Evolutionary conservation across 2,797 vertebrate genomes (phyloP).

Genomic region (Otolemur crassicaudatus): DNA sequence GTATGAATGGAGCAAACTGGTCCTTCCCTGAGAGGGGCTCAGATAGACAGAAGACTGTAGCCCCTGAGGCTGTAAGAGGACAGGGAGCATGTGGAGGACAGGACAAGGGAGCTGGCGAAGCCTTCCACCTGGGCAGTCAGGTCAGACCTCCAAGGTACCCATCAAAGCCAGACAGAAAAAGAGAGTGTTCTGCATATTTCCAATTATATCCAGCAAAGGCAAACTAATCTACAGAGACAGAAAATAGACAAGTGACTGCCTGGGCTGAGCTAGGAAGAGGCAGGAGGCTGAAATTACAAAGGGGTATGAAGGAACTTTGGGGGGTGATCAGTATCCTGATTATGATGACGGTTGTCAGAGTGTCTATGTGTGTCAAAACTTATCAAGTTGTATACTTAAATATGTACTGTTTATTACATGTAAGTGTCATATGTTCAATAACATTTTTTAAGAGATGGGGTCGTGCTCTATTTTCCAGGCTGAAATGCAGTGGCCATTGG

Average conservation of each 20-base stretch:
- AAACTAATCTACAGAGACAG: background rate
- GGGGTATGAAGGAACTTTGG: background rate
- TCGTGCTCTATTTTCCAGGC: background rate
- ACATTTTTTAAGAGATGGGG: background rate
- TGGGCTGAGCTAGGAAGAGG: background rate
- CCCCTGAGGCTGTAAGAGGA: background rate
- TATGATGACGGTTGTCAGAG: background rate
- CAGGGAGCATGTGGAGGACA: rapidly evolving
- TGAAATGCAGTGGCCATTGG: background rate
- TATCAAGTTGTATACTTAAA: background rate
- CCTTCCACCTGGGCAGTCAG: background rate
- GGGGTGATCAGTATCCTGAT: background rate
- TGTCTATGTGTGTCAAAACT: background rate
- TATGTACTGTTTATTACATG: background rate
- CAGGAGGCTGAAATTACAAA: background rate
- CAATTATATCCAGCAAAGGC: background rate
- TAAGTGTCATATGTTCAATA: background rate
- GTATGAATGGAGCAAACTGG: background rate
- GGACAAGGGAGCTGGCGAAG: background rate
- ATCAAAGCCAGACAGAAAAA: background rate
- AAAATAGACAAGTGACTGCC: background rate
- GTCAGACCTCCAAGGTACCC: background rate
- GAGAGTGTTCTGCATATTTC: background rate
- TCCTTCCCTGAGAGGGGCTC: background rate
- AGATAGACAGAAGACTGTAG: background rate